A percentile compares a stretch with the other conserved stretches of the same genome.
Conservation (phyloP, 1,140 invertebrate genomes). For the Drosophila repletoides region DNA sequence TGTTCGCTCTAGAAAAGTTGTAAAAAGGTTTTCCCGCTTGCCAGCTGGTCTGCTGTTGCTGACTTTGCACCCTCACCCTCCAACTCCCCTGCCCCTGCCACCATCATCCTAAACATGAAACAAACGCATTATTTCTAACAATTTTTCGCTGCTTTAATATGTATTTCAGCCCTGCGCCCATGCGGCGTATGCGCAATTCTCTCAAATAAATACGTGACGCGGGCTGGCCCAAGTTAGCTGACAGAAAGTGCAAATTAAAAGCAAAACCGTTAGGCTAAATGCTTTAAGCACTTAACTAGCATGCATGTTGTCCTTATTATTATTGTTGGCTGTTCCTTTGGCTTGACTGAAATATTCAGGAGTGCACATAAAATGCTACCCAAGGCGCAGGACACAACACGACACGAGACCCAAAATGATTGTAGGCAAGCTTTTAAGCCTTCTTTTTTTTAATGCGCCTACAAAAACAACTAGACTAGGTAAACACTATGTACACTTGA, state of each 20-base stretch:
- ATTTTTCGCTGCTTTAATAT: constrained; percentile 47
- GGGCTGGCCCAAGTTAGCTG: background rate
- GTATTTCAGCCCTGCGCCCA: constrained; percentile 43
- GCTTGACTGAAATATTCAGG: constrained; percentile 62
- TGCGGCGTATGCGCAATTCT: constrained; percentile 69
- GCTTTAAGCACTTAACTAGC: constrained; percentile 72
- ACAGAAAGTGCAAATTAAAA: constrained; percentile 64
- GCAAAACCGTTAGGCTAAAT: constrained; percentile 64
- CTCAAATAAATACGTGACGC: constrained; percentile 70
- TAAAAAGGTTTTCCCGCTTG: constrained; percentile 65
- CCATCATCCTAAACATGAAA: background rate
- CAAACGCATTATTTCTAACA: constrained; percentile 37
- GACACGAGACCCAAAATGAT: constrained; percentile 23
- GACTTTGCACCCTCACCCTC: background rate
- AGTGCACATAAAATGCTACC: constrained; percentile 36
- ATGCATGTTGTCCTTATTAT: constrained; percentile 37
- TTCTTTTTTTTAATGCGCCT: constrained; percentile 67
- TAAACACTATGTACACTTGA: constrained; percentile 18
- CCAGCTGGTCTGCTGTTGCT: constrained; percentile 60
- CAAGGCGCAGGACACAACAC: constrained; percentile 15
- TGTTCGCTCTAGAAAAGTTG: constrained; percentile 58
- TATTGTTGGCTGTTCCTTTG: constrained; percentile 17
- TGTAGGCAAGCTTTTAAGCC: constrained; percentile 65
- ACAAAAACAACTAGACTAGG: constrained; percentile 63
- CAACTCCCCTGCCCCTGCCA: too few species aligned